Evolutionary conservation across 2,888 invertebrate species (phyloP), one percentile per base, ranked within the genome.

Genomic region (Dorcus parallelipipedus): DNA sequence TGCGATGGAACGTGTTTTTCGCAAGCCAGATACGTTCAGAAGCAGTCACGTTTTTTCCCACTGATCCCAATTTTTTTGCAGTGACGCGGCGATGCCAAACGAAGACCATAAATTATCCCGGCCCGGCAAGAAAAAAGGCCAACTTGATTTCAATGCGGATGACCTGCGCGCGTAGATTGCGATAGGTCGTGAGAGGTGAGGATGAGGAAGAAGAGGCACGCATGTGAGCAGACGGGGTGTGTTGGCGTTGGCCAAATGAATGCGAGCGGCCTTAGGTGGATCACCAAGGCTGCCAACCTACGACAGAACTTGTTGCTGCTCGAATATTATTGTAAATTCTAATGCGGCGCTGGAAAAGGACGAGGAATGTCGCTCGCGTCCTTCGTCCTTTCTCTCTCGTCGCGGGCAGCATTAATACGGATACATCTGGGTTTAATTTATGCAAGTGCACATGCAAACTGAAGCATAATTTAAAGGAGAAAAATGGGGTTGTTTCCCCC

Each of bases 181-280:
- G 47, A 43, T 56, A 56, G 56, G 56, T 56, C 56, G 43, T 56
- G 56, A 56, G 56, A 56, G 51, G 40, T 38, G 39, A 17, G 26
- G 51, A 38, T 38, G 45, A 17, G 26, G 51, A 38, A 45, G 45
- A 45, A 23, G 23, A 8, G 17, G 50, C 58, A 58, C 52, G 47
- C 47, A 55, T 55, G 58, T 58, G 43, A 42, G 40, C 48, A 49
- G 61, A 52, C 47, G 52, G 58, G 56, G 54, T 59, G 54, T 59
- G 61, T 59, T 59, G 59, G 61, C 59, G 59, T 52, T 43, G 47
- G 38, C 45, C 38, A 26, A 58, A 61, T 54, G 57, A 61, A 59
- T 59, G 56, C 59, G 53, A 57, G 58, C 59, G 61, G 59, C 61
- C 61, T 62, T 62, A 62, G 61, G 61, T 62, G 59, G 56, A 62